Base-by-base conservation (phyloP, 1,140 invertebrate genomes). In the Drusus annulatus region DNA sequence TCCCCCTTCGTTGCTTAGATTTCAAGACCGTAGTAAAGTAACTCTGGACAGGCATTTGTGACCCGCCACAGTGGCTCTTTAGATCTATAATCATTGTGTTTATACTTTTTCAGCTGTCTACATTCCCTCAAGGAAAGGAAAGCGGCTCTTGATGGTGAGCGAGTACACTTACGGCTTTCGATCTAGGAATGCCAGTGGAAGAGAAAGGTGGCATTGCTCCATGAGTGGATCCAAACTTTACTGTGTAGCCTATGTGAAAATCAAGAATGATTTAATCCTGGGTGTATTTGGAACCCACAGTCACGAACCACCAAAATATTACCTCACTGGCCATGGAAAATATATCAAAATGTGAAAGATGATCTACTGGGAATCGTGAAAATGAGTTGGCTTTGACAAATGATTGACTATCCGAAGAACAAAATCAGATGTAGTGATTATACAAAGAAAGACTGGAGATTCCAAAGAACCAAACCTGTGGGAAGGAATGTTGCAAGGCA, bases 81-180 rank as follows among this genome's bases (percentile, higher is more conserved):
- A 58, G 10, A 16, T 2, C 0, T 17, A 2, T 21, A 58, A 58
- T 58, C 54, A 21, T 3, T 60, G 1, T 19, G 16, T 19, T 13
- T 3, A 60, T 23, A 60, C 16, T 28, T 51, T 28, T 50, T 36
- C 19, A 68, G 63, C 36, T 17, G 10, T 10, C 28, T 68, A 17
- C 31, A 68, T 68, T 68, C 63, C 63, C 2, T 36, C 63, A 45
- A 68, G 19, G 5, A 19, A 19, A 16, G 63, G 63, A 31, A 68
- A 68, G 28, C 25, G 15, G 31, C 19, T 68, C 13, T 19, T 68
- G 63, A 68, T 68, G 63, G n/a, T 68, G 16, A 36, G 50, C 25
- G 28, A 19, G 16, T 68, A 31, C n/a, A 68, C 63, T 2, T 68
- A 36, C 19, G 31, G 28, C 3, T 17, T 19, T 36, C 31, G 54